These are phyloP conservation scores for Ceratitis capitata DNA, from an alignment of 1,140 invertebrate species.

Conservation along the genomic window DNA sequence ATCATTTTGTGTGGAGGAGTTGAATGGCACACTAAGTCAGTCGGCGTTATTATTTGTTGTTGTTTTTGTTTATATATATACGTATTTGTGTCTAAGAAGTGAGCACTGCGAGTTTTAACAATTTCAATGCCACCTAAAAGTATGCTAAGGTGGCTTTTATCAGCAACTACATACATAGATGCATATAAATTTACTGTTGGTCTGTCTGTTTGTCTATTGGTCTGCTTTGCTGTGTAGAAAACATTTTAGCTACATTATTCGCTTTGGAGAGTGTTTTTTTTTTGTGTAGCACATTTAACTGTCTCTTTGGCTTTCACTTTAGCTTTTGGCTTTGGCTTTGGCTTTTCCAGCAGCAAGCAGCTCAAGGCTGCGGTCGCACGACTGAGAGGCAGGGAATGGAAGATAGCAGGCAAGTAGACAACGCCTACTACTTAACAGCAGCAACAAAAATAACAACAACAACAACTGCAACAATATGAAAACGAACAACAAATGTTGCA, in stretches of 20 bases:
- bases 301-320: conserved; percentile 9
- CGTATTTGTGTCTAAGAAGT: neutral
- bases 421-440: conserved; percentile 17
- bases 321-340: neutral
- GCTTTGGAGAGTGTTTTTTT: neutral
- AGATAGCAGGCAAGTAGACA: neutral
- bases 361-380: neutral
- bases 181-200: too few species aligned
- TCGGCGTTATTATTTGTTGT: neutral
- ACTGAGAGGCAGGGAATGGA: neutral
- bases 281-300: neutral
- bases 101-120: neutral
- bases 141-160: conserved; percentile 5
- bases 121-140: conserved; percentile 30
- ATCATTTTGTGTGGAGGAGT: neutral
- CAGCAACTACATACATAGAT: neutral
- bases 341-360: neutral
- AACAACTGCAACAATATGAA: too few species aligned
- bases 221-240: neutral
- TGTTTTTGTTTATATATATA: neutral
- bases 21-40: neutral
- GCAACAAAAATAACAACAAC: neutral
- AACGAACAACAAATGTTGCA: too few species aligned
- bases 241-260: neutral
- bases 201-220: neutral